Evolutionary conservation across 2,113 vertebrate genomes (phyloP).

Genomic region (Martes martes): DNA sequence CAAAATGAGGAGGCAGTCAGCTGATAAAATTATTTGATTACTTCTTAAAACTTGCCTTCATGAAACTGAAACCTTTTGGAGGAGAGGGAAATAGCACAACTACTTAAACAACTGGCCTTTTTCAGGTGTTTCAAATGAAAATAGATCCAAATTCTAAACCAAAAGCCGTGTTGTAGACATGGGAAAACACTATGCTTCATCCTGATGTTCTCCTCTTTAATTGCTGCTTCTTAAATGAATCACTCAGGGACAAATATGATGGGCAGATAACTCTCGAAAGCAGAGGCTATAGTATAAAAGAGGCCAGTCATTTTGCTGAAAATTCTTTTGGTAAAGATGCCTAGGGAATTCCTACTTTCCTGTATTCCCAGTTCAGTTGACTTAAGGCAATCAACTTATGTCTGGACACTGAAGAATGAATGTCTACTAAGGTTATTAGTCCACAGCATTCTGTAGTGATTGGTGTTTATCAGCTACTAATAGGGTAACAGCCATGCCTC

Average conservation of each 20-base stretch:
- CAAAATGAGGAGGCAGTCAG: neutral
- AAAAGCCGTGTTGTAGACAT: neutral
- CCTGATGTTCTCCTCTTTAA: neutral
- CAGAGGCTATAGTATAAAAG: neutral
- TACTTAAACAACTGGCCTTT: neutral
- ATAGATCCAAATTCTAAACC: neutral
- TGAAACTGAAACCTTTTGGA: neutral
- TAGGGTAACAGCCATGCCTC: neutral
- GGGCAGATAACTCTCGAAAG: neutral
- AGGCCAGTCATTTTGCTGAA: neutral
- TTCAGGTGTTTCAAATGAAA: neutral
- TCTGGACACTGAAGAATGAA: neutral
- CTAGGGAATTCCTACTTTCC: neutral
- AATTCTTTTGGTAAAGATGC: neutral
- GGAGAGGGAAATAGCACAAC: neutral
- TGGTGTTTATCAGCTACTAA: neutral
- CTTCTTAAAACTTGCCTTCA: neutral
- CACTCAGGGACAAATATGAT: neutral
- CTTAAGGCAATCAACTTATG: neutral
- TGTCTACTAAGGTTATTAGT: neutral
- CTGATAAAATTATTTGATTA: neutral
- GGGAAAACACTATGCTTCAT: neutral
- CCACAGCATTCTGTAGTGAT: neutral
- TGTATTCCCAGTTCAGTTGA: neutral
- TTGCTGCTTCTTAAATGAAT: neutral